Evolutionary conservation across 2,888 invertebrate species (phyloP).

Genomic region (Oscheius sp.): DNA sequence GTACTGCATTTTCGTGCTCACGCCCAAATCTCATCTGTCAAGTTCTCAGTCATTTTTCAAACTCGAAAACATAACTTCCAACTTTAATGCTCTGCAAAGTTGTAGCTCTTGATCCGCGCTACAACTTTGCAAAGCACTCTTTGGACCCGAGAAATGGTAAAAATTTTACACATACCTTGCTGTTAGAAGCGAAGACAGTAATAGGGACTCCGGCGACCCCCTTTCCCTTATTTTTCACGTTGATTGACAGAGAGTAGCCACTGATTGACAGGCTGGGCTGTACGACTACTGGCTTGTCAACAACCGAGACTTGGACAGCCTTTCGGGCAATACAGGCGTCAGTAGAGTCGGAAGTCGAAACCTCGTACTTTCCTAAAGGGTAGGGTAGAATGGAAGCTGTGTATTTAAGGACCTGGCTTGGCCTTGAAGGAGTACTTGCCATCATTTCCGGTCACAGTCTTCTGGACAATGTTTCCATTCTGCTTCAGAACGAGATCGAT

Average conservation of each 20-base stretch:
- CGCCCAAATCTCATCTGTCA: too few relatives aligned
- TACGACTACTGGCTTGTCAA: slow-evolving; percentile 57
- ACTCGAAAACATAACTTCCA: too few relatives aligned
- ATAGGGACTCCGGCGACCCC: slow-evolving; percentile 41
- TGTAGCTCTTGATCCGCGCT: too few relatives aligned
- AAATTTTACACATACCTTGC: slow-evolving; percentile 9
- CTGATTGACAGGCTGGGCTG: slow-evolving; percentile 62
- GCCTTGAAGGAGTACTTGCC: slow-evolving; percentile 67
- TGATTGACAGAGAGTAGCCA: slow-evolving; percentile 56
- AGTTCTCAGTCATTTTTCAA: too few relatives aligned
- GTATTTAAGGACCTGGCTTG: slow-evolving; percentile 53
- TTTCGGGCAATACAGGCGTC: slow-evolving; percentile 66
- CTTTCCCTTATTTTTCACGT: slow-evolving; percentile 19
- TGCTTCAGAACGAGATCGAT: slow-evolving; percentile 57
- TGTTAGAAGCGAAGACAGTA: slow-evolving; percentile 39
- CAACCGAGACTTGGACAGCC: slow-evolving; percentile 58
- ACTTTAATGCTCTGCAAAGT: too few relatives aligned
- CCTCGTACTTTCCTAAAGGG: slow-evolving; percentile 63
- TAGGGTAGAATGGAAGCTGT: too few relatives aligned
- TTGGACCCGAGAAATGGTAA: slow-evolving; percentile 27
- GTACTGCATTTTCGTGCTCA: too few relatives aligned
- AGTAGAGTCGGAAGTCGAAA: slow-evolving; percentile 58
- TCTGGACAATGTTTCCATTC: slow-evolving; percentile 55
- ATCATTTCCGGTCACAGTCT: slow-evolving; percentile 51
- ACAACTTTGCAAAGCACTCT: neutral